Conservation (phyloP, 2,888 invertebrate genomes). For the Dasypogon diadema region DNA sequence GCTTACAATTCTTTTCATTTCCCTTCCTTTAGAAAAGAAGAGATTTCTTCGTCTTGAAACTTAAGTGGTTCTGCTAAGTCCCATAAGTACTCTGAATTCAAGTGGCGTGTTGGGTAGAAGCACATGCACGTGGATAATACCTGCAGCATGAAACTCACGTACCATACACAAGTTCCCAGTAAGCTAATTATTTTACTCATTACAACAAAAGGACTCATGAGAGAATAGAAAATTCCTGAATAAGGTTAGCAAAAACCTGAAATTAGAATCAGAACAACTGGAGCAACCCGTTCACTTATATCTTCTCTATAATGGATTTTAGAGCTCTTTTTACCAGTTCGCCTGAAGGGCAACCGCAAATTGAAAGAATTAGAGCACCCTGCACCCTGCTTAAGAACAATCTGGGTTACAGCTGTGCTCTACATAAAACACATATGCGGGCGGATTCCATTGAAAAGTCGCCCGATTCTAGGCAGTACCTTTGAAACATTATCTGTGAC, state of each 20-base stretch:
- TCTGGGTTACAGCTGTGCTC: slow-evolving; percentile 10
- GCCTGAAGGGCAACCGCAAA: slow-evolving; percentile 17
- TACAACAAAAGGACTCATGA: slow-evolving; percentile 30
- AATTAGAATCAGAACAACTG: slow-evolving; percentile 26
- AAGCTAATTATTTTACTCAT: slow-evolving; percentile 33
- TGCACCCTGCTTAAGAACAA: slow-evolving; percentile 17
- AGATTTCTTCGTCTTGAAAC: not conserved
- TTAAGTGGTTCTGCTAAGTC: not conserved
- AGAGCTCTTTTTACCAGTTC: slow-evolving; percentile 31
- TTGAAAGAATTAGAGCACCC: slow-evolving; percentile 25
- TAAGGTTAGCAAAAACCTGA: slow-evolving; percentile 29
- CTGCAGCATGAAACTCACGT: too few relatives aligned
- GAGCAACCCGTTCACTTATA: slow-evolving; percentile 8
- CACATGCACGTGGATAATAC: too few relatives aligned
- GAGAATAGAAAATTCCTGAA: slow-evolving; percentile 17
- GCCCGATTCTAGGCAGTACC: not conserved
- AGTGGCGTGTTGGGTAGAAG: too few relatives aligned
- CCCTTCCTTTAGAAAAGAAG: not conserved
- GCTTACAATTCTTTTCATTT: not conserved
- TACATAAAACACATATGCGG: not conserved
- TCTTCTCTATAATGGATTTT: slow-evolving; percentile 41
- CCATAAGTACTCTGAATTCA: slow-evolving; percentile 1
- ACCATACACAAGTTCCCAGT: not conserved
- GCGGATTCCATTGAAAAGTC: not conserved
- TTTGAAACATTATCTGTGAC: slow-evolving; percentile 15